Evolutionary conservation across 2,888 invertebrate genomes (phyloP), one percentile per base, ranked within the genome.

Genomic region (Cynaeus angustus): DNA sequence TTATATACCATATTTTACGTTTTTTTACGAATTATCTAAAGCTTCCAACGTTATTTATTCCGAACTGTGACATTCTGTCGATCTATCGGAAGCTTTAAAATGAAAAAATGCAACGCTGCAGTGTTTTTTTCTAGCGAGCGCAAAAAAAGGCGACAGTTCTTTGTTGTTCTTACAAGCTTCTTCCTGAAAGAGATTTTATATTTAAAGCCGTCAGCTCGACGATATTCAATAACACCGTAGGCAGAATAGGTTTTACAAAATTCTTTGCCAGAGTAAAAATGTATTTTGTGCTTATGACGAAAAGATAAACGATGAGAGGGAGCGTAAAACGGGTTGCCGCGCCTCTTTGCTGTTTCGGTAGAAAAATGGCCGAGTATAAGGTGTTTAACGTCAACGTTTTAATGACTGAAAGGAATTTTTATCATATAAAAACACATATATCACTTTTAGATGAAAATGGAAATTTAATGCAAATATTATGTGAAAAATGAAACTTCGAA

Each of bases 201-300:
- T 59, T 59, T 59, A 59, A 46, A 46, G 41, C 43, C 59, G 59
- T 59, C 59, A 30, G 45, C 59, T 59, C 45, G 21, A 21, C 1
- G 41, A 59, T 59, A 59, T 59, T 59, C 45, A 59, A 59, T 59
- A 59, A 59, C 21, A 30, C 16, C n/a, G 55, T 10, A 14, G 59
- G 13, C 30, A 45, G 37, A 14, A 14, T n/a, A 26, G 28, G 28
- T 43, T 56, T 56, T 16, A 26, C 9, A n/a, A 43, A 12, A 56
- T 43, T 21, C 43, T 50, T 26, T 9, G 21, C 10, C 2, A 21
- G 4, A 21, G 21, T 21, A 21, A 50, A 30, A 28, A 12, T 50
- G 7, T 50, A 30, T 30, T 50, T 26, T 56, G 21, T 46, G 46
- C 12, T 41, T 43, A 16, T 41, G 56, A 41, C 16, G 38, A 56